Conservation (phyloP, 2,797 vertebrate species). For the Vireo griseus region DNA sequence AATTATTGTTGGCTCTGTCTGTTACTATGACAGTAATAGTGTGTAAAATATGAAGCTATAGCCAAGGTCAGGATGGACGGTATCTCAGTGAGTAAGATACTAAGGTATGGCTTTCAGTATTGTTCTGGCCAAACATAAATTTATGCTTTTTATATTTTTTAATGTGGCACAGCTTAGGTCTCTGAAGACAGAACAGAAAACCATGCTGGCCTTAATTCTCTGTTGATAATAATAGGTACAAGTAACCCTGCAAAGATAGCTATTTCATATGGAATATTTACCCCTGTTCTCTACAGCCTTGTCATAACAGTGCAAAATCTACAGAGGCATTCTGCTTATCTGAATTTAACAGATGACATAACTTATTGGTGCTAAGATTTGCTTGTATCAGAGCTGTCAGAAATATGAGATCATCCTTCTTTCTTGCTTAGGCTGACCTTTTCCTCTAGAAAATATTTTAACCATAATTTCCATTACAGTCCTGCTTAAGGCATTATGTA, state of each 20-base stretch:
- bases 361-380: conserved; percentile 24
- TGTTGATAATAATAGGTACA: conserved; percentile 14
- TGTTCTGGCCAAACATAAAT: background rate
- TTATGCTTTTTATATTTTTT: conserved; percentile 1
- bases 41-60: conserved; percentile 51
- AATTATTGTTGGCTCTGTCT: conserved; percentile 64
- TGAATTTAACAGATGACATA: conserved; percentile 51
- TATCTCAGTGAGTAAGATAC: conserved; percentile 10
- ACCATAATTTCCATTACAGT: conserved; percentile 26
- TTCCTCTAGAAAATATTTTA: conserved; percentile 26
- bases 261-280: conserved; percentile 1
- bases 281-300: background rate
- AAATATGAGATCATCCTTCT: conserved; percentile 34
- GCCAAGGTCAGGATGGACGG: conserved; percentile 51
- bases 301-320: conserved; percentile 27
- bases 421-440: conserved; percentile 26
- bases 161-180: background rate
- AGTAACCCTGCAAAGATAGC: background rate
- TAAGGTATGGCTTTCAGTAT: background rate
- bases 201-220: background rate
- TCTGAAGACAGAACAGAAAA: conserved; percentile 17
- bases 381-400: conserved; percentile 42
- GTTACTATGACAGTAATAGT: conserved; percentile 58
- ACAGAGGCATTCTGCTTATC: conserved; percentile 1
- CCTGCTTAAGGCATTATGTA: background rate